phyloP scores from a whole-genome alignment of 2,888 invertebrate species.

The Dasypolia templi region DNA sequence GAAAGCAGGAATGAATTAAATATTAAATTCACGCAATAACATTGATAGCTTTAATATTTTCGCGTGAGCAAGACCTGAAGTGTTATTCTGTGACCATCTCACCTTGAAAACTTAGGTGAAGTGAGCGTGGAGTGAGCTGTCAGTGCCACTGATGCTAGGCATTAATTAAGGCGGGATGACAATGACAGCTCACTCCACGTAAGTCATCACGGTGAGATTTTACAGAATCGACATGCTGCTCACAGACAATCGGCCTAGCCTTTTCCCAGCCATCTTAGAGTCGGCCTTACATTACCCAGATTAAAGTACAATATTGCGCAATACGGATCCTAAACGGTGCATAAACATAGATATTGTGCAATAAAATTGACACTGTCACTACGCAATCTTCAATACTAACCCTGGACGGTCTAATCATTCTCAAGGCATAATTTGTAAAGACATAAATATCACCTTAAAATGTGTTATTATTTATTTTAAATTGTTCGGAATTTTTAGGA shows the following conservation, averaged over 20 bases:
- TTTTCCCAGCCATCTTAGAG: not conserved
- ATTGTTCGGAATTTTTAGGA: not conserved
- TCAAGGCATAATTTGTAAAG: not conserved
- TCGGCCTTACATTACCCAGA: not conserved
- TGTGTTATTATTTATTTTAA: not conserved
- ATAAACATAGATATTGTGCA: not conserved
- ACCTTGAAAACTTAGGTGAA: too few relatives aligned
- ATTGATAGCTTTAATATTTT: too few relatives aligned
- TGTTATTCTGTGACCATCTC: too few relatives aligned
- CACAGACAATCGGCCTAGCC: not conserved
- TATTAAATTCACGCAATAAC: not conserved
- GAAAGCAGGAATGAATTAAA: constrained; percentile 15
- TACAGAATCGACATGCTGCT: too few relatives aligned
- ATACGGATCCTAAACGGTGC: not conserved
- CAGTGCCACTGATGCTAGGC: too few relatives aligned
- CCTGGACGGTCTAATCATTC: too few relatives aligned
- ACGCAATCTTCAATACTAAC: not conserved
- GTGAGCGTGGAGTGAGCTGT: too few relatives aligned
- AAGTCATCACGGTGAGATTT: too few relatives aligned
- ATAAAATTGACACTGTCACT: not conserved
- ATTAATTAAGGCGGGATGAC: too few relatives aligned
- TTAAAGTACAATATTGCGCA: not conserved
- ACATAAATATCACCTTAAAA: too few relatives aligned
- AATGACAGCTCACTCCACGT: not conserved
- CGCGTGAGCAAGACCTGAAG: too few relatives aligned